Conservation (phyloP, 1,140 invertebrate species). For the Tenebrio molitor region DNA sequence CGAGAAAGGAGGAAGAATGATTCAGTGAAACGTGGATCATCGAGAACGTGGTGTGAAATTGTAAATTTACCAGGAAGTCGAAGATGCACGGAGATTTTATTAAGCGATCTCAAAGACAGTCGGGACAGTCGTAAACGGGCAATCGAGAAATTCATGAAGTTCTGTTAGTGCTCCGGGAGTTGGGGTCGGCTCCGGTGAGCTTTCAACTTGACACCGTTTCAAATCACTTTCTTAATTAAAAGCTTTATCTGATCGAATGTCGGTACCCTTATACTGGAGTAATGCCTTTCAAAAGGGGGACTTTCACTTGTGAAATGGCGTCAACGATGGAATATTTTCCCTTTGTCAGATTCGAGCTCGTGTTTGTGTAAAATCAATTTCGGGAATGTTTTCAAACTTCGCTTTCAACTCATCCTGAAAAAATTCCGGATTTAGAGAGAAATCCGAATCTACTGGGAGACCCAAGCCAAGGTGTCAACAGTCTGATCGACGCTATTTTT, state of each 20-base stretch:
- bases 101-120: conserved; percentile 11
- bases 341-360: too few species aligned
- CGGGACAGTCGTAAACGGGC: neutral
- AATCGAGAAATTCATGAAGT: neutral
- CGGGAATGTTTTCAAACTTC: too few species aligned
- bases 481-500: too few species aligned
- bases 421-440: too few species aligned
- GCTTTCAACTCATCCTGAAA: too few species aligned
- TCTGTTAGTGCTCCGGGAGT: conserved; percentile 1
- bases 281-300: neutral
- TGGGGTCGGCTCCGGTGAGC: neutral
- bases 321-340: too few species aligned
- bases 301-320: conserved; percentile 35
- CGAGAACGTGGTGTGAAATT: conserved; percentile 41
- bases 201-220: conserved; percentile 7
- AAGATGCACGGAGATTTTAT: conserved; percentile 16
- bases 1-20: conserved; percentile 40
- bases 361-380: too few species aligned
- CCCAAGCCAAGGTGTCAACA: too few species aligned
- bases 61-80: conserved; percentile 28
- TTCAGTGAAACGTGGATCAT: conserved; percentile 33
- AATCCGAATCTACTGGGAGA: too few species aligned
- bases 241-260: conserved; percentile 7
- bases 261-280: conserved; percentile 9
- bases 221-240: conserved; percentile 34